Evolutionary conservation across 2,113 vertebrate species (phyloP), one percentile per base, ranked within the genome.

Genomic region (Halichoeres trimaculatus): DNA sequence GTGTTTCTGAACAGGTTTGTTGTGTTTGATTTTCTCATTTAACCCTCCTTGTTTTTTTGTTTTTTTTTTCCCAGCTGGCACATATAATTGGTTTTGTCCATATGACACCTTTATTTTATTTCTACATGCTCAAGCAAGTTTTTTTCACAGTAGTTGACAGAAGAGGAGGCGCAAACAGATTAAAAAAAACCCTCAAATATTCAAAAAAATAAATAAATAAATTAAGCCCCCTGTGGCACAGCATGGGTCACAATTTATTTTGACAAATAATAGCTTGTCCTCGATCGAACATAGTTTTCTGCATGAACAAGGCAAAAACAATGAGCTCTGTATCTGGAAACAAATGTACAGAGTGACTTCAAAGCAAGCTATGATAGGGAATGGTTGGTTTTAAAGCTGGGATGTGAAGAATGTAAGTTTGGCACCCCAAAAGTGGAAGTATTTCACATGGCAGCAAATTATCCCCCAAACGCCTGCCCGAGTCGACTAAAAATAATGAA

Each of bases 121-220:
- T 59, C 24, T 56, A 78, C 86, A 92, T 89, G 88, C 85, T 86
- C 80, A 79, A 78, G 76, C 71, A 81, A 53, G 70, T 35, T 71
- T 36, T n/a, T 10, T 35, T 76, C 66, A 70, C 41, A 52, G 52
- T 48, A 43, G 41, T 64, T 55, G 66, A 66, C 43, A 65, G 36
- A 53, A 10, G 12, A 34, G 51, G 57, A 50, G 35, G 63, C 20
- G 2, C 51, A 69, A 68, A 67, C 47, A 69, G 62, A 22, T 30
- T 30, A 4, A 4, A 30, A 6, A 63, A 57, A 35, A 34, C n/a
- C n/a, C 55, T 74, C 59, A 19, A 40, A 38, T 41, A 4, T 38
- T 68, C 76, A 58, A 57, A 56, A 54, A 69, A 55, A 48, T 8
- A 48, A 19, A 73, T 45, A 78, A 23, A 40, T 55, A 43, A 45